phyloP scores from a whole-genome alignment of 2,888 invertebrate genomes.

The Lymantria monacha region DNA sequence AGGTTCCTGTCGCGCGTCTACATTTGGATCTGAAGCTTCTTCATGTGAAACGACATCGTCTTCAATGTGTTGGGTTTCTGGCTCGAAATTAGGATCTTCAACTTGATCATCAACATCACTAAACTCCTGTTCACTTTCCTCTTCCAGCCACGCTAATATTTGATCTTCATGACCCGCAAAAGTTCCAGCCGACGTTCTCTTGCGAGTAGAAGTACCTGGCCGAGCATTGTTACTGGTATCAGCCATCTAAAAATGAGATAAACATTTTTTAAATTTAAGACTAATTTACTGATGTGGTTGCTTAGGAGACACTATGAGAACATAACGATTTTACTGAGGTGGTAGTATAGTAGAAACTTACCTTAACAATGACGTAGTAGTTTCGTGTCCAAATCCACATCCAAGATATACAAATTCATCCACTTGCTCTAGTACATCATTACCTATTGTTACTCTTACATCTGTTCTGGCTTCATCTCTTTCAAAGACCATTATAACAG shows the following conservation, averaged over 20 bases:
- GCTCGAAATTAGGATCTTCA: conserved; percentile 12
- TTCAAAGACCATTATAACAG: no score
- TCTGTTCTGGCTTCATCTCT: no score
- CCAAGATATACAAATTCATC: no score
- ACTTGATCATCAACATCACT: conserved; percentile 19
- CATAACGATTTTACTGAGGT: conserved; percentile 12
- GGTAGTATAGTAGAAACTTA: conserved; percentile 12
- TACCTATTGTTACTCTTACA: no score
- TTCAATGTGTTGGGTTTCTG: conserved; percentile 11
- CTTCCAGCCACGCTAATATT: conserved; percentile 8
- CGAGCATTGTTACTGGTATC: conserved; percentile 6
- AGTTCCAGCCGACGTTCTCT: conserved; percentile 9
- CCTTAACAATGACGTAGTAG: conserved; percentile 14
- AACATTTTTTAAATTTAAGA: neutral
- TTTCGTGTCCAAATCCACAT: no score
- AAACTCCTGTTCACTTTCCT: conserved; percentile 19
- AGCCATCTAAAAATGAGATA: conserved; percentile 8
- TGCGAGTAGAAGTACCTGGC: conserved; percentile 5
- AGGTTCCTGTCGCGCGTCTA: conserved; percentile 6
- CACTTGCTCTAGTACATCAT: no score
- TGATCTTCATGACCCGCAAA: conserved; percentile 3
- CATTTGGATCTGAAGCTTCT: conserved; percentile 3
- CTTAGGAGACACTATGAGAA: conserved; percentile 11
- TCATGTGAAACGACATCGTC: conserved; percentile 11
- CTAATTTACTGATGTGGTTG: conserved; percentile 2